Evolutionary conservation across 23 tunicate genomes (phyloP), one percentile per base, ranked within the genome.

Genomic region (Styela clava): DNA sequence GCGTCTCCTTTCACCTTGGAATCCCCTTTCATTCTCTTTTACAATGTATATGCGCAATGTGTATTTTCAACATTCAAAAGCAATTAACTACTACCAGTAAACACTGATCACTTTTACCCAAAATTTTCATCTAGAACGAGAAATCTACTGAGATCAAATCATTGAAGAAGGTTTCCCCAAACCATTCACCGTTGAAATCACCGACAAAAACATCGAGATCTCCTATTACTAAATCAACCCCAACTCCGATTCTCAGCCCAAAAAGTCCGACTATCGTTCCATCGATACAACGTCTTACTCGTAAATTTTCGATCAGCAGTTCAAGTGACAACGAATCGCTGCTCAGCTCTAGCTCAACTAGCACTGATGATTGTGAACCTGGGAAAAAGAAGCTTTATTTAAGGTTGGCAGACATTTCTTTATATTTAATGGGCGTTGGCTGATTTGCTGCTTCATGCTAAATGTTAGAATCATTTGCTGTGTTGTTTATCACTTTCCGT

Each of bases 321-420:
- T 67, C 71, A 19, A 67, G 71, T 67, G 71, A 67, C 31, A 67
- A 0, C 71, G 71, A 67, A 67, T 67, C 71, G 16, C 31, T 67
- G 31, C 24, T 67, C 24, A 67, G 71, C 22, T 67, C 71, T 12
- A 67, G 71, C 31, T 67, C 71, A 18, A 67, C 71, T 27, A 67
- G 71, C 71, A 25, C 22, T 16, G 71, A 67, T 19, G 71, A 67
- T 25, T 16, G n/a, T 12, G 71, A 67, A 25, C 31, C 71, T 0
- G 31, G 31, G 22, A 67, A 18, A 22, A 67, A 67, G 71, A 67
- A 67, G 22, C 9, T 44, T 44, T 67, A 67, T 67, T 67, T 67
- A 0, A 67, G 71, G 71, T 67, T 27, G 56, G 56, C 12, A 12
- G 12, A 44, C n/a, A n/a, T n/a, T n/a, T n/a, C n/a, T n/a, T n/a